A percentile compares a stretch with the other conserved stretches of the same genome.
These are phyloP conservation scores for Polypterus bichir DNA, from an alignment of 2,113 vertebrate species.

Conservation along the genomic window DNA sequence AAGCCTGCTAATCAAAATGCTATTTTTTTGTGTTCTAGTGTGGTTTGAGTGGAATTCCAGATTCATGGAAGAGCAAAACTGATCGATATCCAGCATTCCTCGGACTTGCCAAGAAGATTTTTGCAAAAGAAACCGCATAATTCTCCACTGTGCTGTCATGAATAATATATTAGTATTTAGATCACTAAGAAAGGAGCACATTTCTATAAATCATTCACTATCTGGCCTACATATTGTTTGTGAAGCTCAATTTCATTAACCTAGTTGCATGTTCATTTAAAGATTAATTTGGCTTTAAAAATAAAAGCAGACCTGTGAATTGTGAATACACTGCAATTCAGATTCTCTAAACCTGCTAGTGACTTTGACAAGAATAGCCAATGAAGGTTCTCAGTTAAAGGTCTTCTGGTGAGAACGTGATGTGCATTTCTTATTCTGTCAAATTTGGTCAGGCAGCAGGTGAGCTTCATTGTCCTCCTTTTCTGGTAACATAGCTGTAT, in stretches of 20 bases:
- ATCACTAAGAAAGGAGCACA: neutral
- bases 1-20: neutral
- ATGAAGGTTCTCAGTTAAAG: conserved; percentile 41
- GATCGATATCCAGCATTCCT: conserved; percentile 37
- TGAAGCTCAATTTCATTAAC: conserved; percentile 14
- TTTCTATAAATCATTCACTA: neutral
- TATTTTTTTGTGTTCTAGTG: conserved; percentile 30
- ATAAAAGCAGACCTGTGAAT: no score
- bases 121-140: conserved; percentile 21
- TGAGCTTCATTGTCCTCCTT: neutral
- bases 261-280: neutral
- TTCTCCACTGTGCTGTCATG: neutral
- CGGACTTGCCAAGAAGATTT: conserved; percentile 28
- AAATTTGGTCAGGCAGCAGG: neutral
- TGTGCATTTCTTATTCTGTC: conserved; percentile 11
- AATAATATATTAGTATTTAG: neutral
- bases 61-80: conserved; percentile 41
- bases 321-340: no score
- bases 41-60: conserved; percentile 36
- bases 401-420: conserved; percentile 33
- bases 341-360: no score
- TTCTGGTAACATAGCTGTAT: no score
- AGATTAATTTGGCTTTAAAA: no score
- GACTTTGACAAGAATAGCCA: conserved; percentile 18
- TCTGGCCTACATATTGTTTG: conserved; percentile 2